phyloP scores from a whole-genome alignment of 2,113 vertebrate genomes.

The Hyaena hyaena region DNA sequence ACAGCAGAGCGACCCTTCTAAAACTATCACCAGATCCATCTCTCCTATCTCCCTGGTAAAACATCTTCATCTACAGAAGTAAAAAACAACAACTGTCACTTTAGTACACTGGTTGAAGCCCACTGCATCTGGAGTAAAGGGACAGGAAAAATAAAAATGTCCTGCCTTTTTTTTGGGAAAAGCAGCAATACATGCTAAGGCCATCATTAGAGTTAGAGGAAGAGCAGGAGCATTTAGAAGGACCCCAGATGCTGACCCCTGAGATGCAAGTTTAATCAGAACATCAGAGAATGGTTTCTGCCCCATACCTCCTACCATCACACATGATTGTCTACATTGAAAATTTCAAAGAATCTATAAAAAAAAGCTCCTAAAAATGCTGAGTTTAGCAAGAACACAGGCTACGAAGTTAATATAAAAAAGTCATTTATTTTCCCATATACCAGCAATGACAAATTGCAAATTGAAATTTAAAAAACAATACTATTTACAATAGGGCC shows the following conservation, averaged over 20 bases:
- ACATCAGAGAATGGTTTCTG: background rate
- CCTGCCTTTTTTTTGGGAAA: background rate
- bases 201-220: background rate
- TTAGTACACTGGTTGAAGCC: background rate
- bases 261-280: background rate
- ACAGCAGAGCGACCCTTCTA: background rate
- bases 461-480: conserved; percentile 6
- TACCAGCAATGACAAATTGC: background rate
- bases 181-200: background rate
- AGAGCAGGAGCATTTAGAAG: background rate
- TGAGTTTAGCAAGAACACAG: background rate
- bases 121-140: background rate
- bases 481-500: background rate
- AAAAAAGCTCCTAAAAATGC: background rate
- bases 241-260: background rate
- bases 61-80: background rate
- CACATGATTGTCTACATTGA: background rate
- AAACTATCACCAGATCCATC: background rate
- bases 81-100: background rate
- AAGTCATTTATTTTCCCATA: background rate
- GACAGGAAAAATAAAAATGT: background rate
- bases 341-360: conserved; percentile 5
- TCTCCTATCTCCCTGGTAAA: background rate
- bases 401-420: background rate
- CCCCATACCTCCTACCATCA: background rate